Evolutionary conservation across 2,888 invertebrate genomes (phyloP).

Genomic region (Furcula furcula): DNA sequence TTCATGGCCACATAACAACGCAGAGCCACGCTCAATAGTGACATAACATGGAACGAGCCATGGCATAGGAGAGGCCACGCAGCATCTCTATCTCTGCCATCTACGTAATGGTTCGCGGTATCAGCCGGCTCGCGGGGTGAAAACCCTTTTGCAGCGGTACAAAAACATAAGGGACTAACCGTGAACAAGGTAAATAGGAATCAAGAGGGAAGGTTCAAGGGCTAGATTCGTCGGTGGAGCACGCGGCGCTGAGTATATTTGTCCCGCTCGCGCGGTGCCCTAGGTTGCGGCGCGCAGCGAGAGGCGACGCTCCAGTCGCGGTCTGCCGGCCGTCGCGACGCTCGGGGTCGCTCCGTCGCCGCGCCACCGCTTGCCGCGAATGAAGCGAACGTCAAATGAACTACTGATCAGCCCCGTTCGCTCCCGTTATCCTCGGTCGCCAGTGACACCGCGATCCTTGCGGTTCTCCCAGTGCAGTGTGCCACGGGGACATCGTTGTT

Average conservation of each 20-base stretch:
- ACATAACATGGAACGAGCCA: constrained; percentile 71
- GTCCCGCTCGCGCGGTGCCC: constrained; percentile 76
- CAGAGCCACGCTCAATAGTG: constrained; percentile 72
- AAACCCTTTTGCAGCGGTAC: constrained; percentile 69
- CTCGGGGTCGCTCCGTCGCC: constrained; percentile 69
- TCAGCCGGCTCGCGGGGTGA: constrained; percentile 67
- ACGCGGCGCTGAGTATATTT: constrained; percentile 56
- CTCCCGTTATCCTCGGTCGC: constrained; percentile 27
- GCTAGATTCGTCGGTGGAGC: constrained; percentile 66
- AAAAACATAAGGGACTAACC: constrained; percentile 65
- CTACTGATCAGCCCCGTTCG: constrained; percentile 50
- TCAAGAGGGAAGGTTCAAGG: constrained; percentile 72
- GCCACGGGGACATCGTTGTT: constrained; percentile 60
- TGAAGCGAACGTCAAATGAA: constrained; percentile 63
- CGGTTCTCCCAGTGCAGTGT: constrained; percentile 52
- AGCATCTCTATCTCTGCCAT: constrained; percentile 75
- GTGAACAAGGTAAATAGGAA: constrained; percentile 66
- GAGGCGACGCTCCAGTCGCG: constrained; percentile 78
- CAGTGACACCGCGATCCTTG: constrained; percentile 19
- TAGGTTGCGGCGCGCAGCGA: constrained; percentile 74
- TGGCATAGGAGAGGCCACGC: constrained; percentile 68
- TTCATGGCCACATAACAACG: constrained; percentile 73
- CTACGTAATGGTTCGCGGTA: constrained; percentile 61
- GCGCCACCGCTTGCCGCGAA: constrained; percentile 65
- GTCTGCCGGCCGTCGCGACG: constrained; percentile 81